Evolutionary conservation across 2,113 vertebrate genomes (phyloP).

Genomic region (Vulpes vulpes): DNA sequence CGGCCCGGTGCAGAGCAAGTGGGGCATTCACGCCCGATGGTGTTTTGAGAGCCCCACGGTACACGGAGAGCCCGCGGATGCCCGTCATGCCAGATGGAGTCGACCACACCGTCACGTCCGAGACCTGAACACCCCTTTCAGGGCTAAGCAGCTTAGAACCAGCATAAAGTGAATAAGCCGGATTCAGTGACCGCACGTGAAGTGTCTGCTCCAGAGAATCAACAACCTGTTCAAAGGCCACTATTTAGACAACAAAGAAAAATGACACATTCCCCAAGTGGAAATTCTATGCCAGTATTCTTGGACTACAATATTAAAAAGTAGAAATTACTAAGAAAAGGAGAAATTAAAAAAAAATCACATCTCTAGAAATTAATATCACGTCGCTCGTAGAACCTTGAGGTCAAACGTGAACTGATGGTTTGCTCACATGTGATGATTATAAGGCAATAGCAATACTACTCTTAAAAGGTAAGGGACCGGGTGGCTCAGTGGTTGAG

Average conservation of each 20-base stretch:
- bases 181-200: accelerated
- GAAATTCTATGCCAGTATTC: neutral
- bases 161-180: accelerated
- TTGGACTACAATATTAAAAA: neutral
- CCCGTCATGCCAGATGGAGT: too few species aligned
- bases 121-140: too few species aligned
- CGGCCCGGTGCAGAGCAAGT: accelerated
- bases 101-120: accelerated
- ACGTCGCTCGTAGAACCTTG: neutral
- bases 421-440: neutral
- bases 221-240: neutral
- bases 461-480: neutral
- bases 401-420: neutral
- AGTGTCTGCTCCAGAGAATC: neutral
- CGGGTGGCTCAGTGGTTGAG: too few species aligned
- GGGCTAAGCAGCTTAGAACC: neutral
- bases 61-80: accelerated
- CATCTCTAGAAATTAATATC: neutral
- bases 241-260: neutral
- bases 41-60: accelerated
- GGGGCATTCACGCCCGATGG: accelerated
- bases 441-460: neutral
- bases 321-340: neutral
- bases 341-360: neutral
- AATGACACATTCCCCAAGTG: neutral